Evolutionary conservation across 2,888 invertebrate species (phyloP).

Genomic region (Cryptophagus acutangulus): DNA sequence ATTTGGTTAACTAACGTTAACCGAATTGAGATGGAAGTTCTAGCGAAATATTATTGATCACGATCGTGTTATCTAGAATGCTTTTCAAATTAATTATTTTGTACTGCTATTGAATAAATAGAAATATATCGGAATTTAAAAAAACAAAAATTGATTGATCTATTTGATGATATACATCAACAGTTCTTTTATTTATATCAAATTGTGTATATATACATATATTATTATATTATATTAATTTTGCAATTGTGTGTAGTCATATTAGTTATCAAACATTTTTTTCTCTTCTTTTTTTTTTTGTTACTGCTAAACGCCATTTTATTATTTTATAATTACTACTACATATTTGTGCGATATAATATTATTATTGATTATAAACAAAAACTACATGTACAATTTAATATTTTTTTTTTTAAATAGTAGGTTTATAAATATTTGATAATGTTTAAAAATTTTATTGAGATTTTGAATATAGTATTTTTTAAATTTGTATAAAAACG

Average conservation of each 20-base stretch:
- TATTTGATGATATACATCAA: conserved; percentile 17
- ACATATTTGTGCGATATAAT: conserved; percentile 7
- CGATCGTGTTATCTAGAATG: conserved; percentile 30
- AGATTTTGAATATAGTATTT: conserved; percentile 26
- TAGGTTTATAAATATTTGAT: conserved; percentile 22
- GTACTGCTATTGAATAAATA: conserved; percentile 28
- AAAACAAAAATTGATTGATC: conserved; percentile 20
- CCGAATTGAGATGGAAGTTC: no score
- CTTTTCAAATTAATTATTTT: conserved; percentile 30
- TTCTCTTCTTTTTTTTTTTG: not conserved
- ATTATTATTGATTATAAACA: conserved; percentile 14
- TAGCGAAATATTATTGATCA: no score
- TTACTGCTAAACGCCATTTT: not conserved
- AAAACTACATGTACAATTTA: conserved; percentile 19
- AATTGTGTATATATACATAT: not conserved
- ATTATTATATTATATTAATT: not conserved
- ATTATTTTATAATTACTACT: not conserved
- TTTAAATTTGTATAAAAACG: conserved; percentile 32
- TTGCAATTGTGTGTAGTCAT: not conserved
- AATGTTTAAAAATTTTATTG: conserved; percentile 22
- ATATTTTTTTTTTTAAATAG: conserved; percentile 19
- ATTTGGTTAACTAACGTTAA: no score
- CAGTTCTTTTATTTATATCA: conserved; percentile 8
- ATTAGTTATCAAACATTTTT: not conserved
- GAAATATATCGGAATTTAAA: conserved; percentile 28